Evolutionary conservation across 30 jellyfish, hydroid and myxozoan genomes (phyloP).

Genomic region (Chrysaora quinquecirrha): DNA sequence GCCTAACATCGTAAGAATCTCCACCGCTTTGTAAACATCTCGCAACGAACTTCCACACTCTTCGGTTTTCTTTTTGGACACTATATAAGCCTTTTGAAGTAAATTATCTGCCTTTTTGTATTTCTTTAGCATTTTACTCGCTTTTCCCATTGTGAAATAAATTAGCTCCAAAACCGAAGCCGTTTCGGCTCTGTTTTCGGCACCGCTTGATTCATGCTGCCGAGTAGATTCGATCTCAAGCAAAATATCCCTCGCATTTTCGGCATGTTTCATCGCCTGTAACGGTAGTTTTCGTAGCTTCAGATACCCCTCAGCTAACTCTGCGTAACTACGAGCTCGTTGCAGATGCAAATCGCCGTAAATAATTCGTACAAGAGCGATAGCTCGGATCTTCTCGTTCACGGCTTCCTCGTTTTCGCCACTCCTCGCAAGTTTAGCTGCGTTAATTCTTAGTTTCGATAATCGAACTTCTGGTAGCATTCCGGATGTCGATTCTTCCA

Average conservation of each 20-base stretch:
- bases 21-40: conserved; percentile 53
- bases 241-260: conserved; percentile 64
- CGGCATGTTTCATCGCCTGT: conserved; percentile 90
- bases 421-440: conserved; percentile 39
- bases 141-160: conserved; percentile 82
- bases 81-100: conserved; percentile 72
- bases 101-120: conserved; percentile 78
- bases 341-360: conserved; percentile 84
- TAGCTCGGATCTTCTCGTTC: conserved; percentile 70
- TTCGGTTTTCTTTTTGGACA: conserved; percentile 62
- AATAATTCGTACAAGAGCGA: conserved; percentile 74
- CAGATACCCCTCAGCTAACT: conserved; percentile 85
- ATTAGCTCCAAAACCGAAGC: conserved; percentile 69
- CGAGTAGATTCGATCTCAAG: conserved; percentile 49
- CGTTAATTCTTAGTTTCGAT: conserved; percentile 53
- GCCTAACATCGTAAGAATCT: conserved; percentile 59
- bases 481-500: conserved; percentile 6
- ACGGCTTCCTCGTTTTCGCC: conserved; percentile 62
- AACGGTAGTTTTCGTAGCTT: conserved; percentile 68
- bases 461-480: conserved; percentile 74
- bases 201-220: conserved; percentile 10
- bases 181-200: conserved; percentile 60
- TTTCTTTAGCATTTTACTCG: conserved; percentile 56
- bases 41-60: conserved; percentile 37
- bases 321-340: conserved; percentile 81